Base-by-base conservation (phyloP, 1,140 invertebrate genomes). In the Lanistes nyassanus region DNA sequence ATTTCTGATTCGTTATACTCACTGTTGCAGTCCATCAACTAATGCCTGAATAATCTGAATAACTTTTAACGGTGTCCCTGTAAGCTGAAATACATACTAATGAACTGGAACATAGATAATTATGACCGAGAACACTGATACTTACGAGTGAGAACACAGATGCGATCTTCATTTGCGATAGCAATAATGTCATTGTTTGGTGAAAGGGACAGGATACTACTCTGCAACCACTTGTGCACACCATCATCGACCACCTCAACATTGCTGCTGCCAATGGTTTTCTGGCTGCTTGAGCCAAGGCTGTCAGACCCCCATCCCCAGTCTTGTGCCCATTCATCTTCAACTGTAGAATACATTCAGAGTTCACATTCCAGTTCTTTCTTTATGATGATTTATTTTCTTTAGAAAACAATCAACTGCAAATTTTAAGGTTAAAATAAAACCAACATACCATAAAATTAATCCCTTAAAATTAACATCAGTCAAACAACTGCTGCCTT, bases 171-270 rank as follows among this genome's bases (percentile, higher is more conserved):
- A 83, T 92, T 90, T 0, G 92, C 93, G 71, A 96, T 86, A 16
- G 92, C 93, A 74, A 96, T 87, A 51, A 94, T 80, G 85, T 95
- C 94, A 58, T 92, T 92, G 72, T 92, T 92, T 34, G 93, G 93
- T 36, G 93, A 94, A n/a, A 94, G 82, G n/a, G 94, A 92, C 66
- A 94, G 88, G 66, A 91, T 85, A 83, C 94, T 92, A 47, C 92
- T 91, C 80, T 93, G 92, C n/a, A 95, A 86, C 94, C 94, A 95
- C 64, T 85, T 84, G 37, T 82, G 78, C 13, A 80, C 76, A 36
- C 47, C 69, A 53, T 80, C 81, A 72, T 80, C 82, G 1, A 75
- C 69, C 29, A 47, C 74, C 47, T 79, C 80, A 36, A 77, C 75
- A 26, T 79, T 80, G 1, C 56, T 39, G n/a, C 58, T 79, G 31